Evolutionary conservation across 1,140 invertebrate species (phyloP).

Genomic region (Gryllus bimaculatus): DNA sequence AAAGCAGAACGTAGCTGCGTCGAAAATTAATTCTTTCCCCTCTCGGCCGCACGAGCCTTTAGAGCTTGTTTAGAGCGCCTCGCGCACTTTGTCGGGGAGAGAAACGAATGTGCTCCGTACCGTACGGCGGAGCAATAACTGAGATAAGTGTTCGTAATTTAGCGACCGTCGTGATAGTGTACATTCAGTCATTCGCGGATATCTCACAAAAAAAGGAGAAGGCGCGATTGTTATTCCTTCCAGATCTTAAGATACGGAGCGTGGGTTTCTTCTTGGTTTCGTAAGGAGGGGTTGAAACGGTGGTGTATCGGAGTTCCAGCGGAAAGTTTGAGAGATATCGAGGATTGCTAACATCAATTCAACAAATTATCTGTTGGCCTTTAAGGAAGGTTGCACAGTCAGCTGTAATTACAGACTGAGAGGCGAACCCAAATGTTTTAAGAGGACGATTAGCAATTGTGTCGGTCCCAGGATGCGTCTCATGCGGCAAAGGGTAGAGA

Average conservation of each 20-base stretch:
- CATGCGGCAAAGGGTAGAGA: not conserved
- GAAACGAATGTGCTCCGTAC: not conserved
- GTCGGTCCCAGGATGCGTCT: not conserved
- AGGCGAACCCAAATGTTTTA: not conserved
- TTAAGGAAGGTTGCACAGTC: not conserved
- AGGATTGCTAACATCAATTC: not conserved
- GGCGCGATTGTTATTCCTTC: not conserved
- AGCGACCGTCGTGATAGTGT: not conserved
- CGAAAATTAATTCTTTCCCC: constrained; percentile 1
- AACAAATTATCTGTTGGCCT: not conserved
- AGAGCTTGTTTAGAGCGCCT: not conserved
- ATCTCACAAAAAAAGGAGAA: not conserved
- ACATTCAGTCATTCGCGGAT: not conserved
- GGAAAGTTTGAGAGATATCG: not conserved
- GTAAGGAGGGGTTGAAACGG: not conserved
- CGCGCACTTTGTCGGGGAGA: not conserved
- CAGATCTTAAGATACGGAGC: not conserved
- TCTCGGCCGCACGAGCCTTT: not conserved
- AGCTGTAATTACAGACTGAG: not conserved
- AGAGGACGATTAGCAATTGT: not conserved
- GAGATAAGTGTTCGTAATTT: not conserved
- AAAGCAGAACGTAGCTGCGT: not conserved
- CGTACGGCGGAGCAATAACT: not conserved
- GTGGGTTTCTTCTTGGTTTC: not conserved
- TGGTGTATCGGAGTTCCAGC: not conserved